Evolutionary conservation across 2,113 vertebrate species (phyloP), one percentile per base, ranked within the genome.

Genomic region (Isichthys henryi): DNA sequence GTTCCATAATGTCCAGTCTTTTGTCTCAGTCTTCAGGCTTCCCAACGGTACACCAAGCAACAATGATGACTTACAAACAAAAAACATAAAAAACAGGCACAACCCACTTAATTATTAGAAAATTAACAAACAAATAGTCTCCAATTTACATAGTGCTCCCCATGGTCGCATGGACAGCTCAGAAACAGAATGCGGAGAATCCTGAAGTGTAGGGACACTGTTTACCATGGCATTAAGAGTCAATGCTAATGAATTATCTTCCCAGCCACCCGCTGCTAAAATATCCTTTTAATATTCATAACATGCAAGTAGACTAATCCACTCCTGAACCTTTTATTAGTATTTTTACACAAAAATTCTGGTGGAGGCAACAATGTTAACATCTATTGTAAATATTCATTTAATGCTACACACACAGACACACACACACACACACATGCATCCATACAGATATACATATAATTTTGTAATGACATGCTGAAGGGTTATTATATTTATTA

Each of bases 221-320:
- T 80, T 39, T 17, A 43, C 39, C 39, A 17, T 80, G 74, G 74
- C 74, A 80, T 39, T 39, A 80, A 80, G 74, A 80, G 74, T 39
- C 74, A 39, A 80, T 80, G 74, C 35, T 43, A 43, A 80, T 80
- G 35, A 80, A 80, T 43, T 80, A 80, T 35, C 35, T 80, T 80
- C 39, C 74, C 74, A 80, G 74, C 74, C 15, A 80, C 35, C 74
- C 74, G 74, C 74, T 39, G 74, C 74, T 80, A 80, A 80, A 39
- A 80, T 80, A 80, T 80, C 31, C 35, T 80, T 80, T 80, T 80
- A 80, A 80, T 80, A 80, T 80, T 35, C 74, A 80, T 80, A 80
- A 80, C 13, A 80, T 80, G 74, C 15, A 80, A 80, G 74, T 39
- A 80, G 74, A 80, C 74, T 80, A 80, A 80, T 80, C 74, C 74